Evolutionary conservation across 2,113 vertebrate species (phyloP).

Genomic region (Strix uralensis): DNA sequence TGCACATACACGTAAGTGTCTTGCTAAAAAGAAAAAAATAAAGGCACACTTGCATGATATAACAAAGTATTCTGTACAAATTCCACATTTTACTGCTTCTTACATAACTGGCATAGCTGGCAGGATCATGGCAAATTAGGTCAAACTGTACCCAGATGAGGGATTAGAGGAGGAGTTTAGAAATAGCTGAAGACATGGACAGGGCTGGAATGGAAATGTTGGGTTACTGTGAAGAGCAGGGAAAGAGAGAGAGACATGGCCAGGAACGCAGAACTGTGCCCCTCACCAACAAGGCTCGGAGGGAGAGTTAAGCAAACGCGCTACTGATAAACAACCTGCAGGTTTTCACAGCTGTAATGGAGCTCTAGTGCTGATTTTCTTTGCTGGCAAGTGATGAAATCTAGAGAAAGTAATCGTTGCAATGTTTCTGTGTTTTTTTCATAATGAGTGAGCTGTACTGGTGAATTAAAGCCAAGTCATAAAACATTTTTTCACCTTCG

Average conservation of each 20-base stretch:
- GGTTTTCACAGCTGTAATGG: not conserved
- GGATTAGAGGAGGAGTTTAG: constrained; percentile 27
- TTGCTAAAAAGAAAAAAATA: not conserved
- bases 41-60: not conserved
- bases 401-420: not conserved
- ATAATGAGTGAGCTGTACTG: not conserved
- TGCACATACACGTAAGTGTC: not conserved
- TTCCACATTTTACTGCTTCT: constrained; percentile 1
- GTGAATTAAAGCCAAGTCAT: not conserved
- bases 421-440: rapidly evolving
- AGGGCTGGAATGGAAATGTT: not conserved
- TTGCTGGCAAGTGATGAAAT: not conserved
- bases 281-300: not conserved
- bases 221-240: not conserved
- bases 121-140: not conserved
- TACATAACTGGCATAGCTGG: not conserved
- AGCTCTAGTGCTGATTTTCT: not conserved
- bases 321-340: not conserved
- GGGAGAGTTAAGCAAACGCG: not conserved
- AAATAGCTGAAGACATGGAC: not conserved
- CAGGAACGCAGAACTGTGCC: rapidly evolving
- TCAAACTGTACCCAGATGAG: constrained; percentile 36
- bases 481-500: not conserved
- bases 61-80: not conserved
- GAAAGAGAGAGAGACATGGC: not conserved